Evolutionary conservation across 2,888 invertebrate species (phyloP), one percentile per base, ranked within the genome.

Genomic region (Aspidiotus destructor): DNA sequence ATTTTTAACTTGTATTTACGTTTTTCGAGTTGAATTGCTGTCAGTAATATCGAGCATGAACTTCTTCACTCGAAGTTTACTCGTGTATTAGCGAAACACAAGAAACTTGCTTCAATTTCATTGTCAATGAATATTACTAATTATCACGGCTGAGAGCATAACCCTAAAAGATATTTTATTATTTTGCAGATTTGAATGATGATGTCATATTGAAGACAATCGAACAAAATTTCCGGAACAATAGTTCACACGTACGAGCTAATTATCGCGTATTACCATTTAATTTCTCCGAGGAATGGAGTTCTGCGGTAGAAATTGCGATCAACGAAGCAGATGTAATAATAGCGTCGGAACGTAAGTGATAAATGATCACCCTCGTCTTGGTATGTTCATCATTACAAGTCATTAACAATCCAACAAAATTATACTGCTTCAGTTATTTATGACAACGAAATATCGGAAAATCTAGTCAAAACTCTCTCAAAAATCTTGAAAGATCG

Each of bases 381-480:
- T n/a, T n/a, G n/a, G n/a, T 28, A 5, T 5, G 28, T 28, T 28
- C 28, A 28, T 28, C 28, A 28, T 28, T 28, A 28, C 5, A 5
- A 28, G 28, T 28, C 10, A 40, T 67, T 7, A 41, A n/a, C n/a
- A n/a, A 9, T 11, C 41, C 28, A 15, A 3, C 40, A 28, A 62
- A 11, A 71, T 72, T 70, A 71, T 72, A 72, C 72, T 74, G 71
- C 83, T 83, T 42, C 79, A 91, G 92, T 92, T 3, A 86, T 93
- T 67, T 93, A 92, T 76, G 89, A 91, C 75, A 87, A 91, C 74
- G 83, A 83, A 72, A 82, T 92, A 68, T 92, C 92, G 0, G 85
- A 88, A 70, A 88, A 86, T 0, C 91, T 92, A 75, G 81, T 92
- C 6, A 78, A 81, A 28, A 88, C 89, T 0, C 78, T 92, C 71